Evolutionary conservation across 2,797 vertebrate genomes (phyloP), one percentile per base, ranked within the genome.

Genomic region (Ispidina lecontei): DNA sequence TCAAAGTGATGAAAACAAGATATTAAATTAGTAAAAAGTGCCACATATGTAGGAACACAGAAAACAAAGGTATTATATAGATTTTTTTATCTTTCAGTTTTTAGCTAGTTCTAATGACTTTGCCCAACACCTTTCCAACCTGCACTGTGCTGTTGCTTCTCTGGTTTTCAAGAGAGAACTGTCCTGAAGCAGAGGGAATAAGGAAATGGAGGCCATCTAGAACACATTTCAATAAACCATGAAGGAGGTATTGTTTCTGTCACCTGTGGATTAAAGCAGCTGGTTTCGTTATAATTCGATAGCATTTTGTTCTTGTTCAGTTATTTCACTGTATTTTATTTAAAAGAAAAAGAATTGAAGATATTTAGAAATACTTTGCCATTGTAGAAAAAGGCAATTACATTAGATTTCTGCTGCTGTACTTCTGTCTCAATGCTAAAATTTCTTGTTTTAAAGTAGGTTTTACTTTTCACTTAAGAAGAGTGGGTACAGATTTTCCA

Each of bases 161-260:
- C 28, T 37, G 17, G 44, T 52, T 56, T 73, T 71, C 80, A 69
- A 47, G 3, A 67, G 58, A 46, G 72, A 91, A 43, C 23, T 58
- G 43, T 86, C 54, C 68, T 58, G 74, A 88, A 88, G 37, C 5
- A 2, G 64, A 90, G 33, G 35, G 54, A 90, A 62, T 84, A 87
- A 79, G 67, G 62, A 92, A 80, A 91, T 90, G 78, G 68, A 96
- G 60, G 10, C 37, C 54, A 87, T 91, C 83, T 73, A 84, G 79
- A 93, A 77, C 28, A 71, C 18, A 26, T 77, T 96, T 93, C 93
- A 92, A 94, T 95, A 92, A 96, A 88, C 83, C 35, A 90, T 90
- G 87, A 94, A 84, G 64, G 87, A 77, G 33, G 69, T 85, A 92
- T 95, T 91, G 79, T 78, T 91, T 95, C 93, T 95, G 89, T 92